Conservation (phyloP, 2,888 invertebrate species). For the Hedychridium roseum region DNA sequence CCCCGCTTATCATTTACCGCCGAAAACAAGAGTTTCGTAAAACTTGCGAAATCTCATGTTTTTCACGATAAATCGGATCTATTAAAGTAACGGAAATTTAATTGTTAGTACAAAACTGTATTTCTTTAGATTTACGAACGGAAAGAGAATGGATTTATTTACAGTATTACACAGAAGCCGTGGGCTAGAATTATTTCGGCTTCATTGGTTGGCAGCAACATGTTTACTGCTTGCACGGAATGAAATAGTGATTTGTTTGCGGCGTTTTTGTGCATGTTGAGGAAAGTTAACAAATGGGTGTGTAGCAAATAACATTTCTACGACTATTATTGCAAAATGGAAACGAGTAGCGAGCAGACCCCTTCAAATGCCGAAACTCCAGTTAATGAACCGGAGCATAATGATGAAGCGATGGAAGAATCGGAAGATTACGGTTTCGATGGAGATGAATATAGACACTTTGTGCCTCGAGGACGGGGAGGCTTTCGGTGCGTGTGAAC, state of each 20-base stretch:
- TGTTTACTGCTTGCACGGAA: slow-evolving; percentile 42
- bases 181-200: too few species aligned
- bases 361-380: slow-evolving; percentile 26
- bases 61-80: too few species aligned
- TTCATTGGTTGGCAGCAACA: slow-evolving; percentile 30
- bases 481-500: slow-evolving; percentile 63
- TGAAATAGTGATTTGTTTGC: slow-evolving; percentile 49
- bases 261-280: slow-evolving; percentile 37
- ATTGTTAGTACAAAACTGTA: too few species aligned
- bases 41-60: too few species aligned
- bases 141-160: too few species aligned
- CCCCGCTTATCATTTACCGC: too few species aligned
- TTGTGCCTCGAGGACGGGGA: slow-evolving; percentile 64
- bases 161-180: too few species aligned
- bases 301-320: slow-evolving; percentile 25
- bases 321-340: slow-evolving; percentile 32
- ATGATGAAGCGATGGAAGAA: slow-evolving; percentile 57
- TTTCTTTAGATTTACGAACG: too few species aligned
- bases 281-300: slow-evolving; percentile 34
- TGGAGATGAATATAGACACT: slow-evolving; percentile 65
- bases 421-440: slow-evolving; percentile 60
- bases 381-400: slow-evolving; percentile 49
- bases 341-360: slow-evolving; percentile 34
- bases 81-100: too few species aligned
- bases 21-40: too few species aligned